These are phyloP conservation scores for Temnothorax curvispinosus DNA, from an alignment of 1,140 invertebrate species.

Conservation along the genomic window DNA sequence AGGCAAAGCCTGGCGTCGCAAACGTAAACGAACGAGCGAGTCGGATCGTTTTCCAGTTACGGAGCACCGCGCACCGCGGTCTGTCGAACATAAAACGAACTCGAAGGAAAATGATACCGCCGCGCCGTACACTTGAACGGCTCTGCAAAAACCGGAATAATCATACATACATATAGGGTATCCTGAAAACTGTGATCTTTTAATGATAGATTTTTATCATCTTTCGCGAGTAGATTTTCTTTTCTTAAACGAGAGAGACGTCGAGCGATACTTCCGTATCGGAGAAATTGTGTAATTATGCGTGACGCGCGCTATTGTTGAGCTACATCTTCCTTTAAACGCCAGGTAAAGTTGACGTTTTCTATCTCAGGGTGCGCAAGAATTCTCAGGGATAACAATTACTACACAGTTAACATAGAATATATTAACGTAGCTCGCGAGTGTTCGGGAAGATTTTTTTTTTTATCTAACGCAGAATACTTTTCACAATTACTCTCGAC, in stretches of 20 bases:
- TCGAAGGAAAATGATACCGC: slow-evolving; percentile 12
- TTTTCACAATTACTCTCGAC: not conserved
- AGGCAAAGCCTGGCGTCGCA: not conserved
- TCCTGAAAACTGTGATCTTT: not conserved
- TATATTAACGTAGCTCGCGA: slow-evolving; percentile 2
- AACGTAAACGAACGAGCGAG: slow-evolving; percentile 19
- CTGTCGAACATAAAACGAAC: slow-evolving; percentile 30
- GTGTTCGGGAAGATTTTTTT: slow-evolving; percentile 22
- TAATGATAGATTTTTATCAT: not conserved
- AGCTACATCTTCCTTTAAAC: slow-evolving; percentile 22
- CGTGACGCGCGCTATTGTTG: slow-evolving; percentile 45
- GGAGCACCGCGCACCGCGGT: not conserved
- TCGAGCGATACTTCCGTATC: slow-evolving; percentile 30
- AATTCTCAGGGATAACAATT: slow-evolving; percentile 46
- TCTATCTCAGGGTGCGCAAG: not conserved
- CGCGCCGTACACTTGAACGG: not conserved
- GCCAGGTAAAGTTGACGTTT: not conserved
- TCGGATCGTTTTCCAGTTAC: slow-evolving; percentile 20
- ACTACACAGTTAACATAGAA: slow-evolving; percentile 15
- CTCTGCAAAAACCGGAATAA: not conserved
- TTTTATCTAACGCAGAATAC: slow-evolving; percentile 31
- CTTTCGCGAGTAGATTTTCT: not conserved
- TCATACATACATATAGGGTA: not conserved
- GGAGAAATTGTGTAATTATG: slow-evolving; percentile 54
- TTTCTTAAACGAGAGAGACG: not conserved